phyloP scores from a whole-genome alignment of 2,888 invertebrate genomes.

The Caprella mutica region DNA sequence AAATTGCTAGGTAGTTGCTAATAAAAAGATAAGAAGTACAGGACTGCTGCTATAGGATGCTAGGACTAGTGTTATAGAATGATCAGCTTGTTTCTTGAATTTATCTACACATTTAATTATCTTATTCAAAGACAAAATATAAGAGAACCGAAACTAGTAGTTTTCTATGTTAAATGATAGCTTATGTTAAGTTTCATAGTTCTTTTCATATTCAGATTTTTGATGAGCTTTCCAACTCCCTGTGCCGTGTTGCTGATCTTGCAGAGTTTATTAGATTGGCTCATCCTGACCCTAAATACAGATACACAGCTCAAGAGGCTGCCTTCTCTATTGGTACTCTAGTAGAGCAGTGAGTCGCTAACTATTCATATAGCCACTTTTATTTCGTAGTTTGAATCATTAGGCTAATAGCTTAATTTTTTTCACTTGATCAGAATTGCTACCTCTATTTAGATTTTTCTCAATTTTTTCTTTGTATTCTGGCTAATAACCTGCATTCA shows the following conservation, averaged over 20 bases:
- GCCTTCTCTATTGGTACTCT: constrained; percentile 77
- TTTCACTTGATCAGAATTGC: no score
- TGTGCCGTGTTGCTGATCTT: constrained; percentile 93
- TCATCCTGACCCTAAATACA: constrained; percentile 67
- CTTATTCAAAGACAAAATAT: constrained; percentile 45
- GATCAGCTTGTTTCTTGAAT: no score
- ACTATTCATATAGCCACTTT: no score
- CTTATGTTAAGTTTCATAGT: background rate
- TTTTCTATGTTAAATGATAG: background rate
- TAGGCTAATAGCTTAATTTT: no score
- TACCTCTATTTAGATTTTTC: no score
- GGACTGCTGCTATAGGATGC: no score
- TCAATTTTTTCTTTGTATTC: no score
- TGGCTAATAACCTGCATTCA: no score
- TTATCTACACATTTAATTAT: constrained; percentile 11
- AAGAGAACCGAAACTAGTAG: background rate
- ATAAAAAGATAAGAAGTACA: no score
- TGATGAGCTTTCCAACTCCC: constrained; percentile 84
- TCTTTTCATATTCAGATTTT: constrained; percentile 54
- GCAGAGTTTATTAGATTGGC: constrained; percentile 91
- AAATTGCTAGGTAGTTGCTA: no score
- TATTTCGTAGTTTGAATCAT: no score
- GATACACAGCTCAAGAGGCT: constrained; percentile 74
- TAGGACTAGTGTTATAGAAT: no score
- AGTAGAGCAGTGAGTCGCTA: constrained; percentile 69